Evolutionary conservation across 2,888 invertebrate genomes (phyloP).

Genomic region (Quadroppia sp.): DNA sequence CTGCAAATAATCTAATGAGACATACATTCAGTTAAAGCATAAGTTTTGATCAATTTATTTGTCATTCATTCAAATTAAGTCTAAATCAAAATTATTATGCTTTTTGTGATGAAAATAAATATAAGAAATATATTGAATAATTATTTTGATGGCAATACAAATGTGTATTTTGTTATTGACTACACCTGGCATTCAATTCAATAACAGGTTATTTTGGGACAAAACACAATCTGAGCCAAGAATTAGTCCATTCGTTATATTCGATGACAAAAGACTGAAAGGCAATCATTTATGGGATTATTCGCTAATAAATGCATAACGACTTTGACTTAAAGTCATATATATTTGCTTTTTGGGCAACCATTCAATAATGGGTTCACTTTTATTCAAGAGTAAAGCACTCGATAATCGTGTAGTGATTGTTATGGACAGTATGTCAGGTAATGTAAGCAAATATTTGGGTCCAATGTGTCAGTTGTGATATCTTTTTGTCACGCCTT

Average conservation of each 20-base stretch:
- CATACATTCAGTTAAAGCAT: too few relatives aligned
- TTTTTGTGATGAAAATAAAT: background rate
- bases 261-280: conserved; percentile 11
- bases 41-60: too few relatives aligned
- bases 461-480: conserved; percentile 15
- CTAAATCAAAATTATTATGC: too few relatives aligned
- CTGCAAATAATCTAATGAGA: too few relatives aligned
- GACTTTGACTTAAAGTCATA: background rate
- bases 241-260: conserved; percentile 19
- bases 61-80: too few relatives aligned
- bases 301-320: conserved; percentile 1
- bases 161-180: background rate
- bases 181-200: conserved; percentile 22
- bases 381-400: conserved; percentile 18
- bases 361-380: conserved; percentile 12
- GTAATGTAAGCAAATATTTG: conserved; percentile 33
- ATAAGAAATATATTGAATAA: too few relatives aligned
- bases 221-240: background rate
- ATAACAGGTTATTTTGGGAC: background rate
- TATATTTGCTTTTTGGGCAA: background rate
- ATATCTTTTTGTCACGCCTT: conserved; percentile 24
- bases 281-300: conserved; percentile 29
- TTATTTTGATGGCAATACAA: too few relatives aligned
- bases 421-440: background rate
- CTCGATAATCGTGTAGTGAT: conserved; percentile 30